These are phyloP conservation scores for Euwallacea similis DNA, from an alignment of 1,140 invertebrate genomes.

Conservation along the genomic window DNA sequence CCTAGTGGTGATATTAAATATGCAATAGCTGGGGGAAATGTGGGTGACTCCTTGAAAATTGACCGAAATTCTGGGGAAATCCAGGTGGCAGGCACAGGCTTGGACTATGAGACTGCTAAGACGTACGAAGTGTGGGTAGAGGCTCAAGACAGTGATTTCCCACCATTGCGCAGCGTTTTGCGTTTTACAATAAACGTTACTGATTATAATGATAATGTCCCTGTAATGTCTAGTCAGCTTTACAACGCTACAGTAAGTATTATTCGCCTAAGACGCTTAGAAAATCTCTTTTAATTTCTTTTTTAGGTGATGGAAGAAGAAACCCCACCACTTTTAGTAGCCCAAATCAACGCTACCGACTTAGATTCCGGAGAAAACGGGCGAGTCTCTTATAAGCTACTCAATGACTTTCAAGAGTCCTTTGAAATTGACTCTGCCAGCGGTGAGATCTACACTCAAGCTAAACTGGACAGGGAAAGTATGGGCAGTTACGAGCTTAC, in stretches of 20 bases:
- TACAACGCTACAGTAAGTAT: conserved; percentile 72
- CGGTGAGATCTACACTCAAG: conserved; percentile 85
- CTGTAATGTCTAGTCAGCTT: conserved; percentile 74
- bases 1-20: conserved; percentile 71
- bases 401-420: conserved; percentile 72
- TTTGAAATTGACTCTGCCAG: conserved; percentile 80
- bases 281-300: not conserved
- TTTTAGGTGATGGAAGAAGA: conserved; percentile 76
- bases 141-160: conserved; percentile 81
- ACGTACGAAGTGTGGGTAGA: conserved; percentile 92
- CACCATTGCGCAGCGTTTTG: conserved; percentile 74
- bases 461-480: conserved; percentile 91
- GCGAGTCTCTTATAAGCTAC: conserved; percentile 75
- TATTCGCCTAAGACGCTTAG: not conserved
- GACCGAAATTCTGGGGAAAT: conserved; percentile 79
- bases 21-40: conserved; percentile 85
- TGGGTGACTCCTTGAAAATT: conserved; percentile 81
- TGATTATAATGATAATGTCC: conserved; percentile 90
- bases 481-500: conserved; percentile 80
- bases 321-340: conserved; percentile 74
- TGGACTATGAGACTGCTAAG: conserved; percentile 87
- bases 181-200: conserved; percentile 82
- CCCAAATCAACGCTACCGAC: conserved; percentile 81
- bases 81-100: conserved; percentile 70
- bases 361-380: conserved; percentile 86